Evolutionary conservation across 2,888 invertebrate genomes (phyloP).

Genomic region (Aporophyla nigra): DNA sequence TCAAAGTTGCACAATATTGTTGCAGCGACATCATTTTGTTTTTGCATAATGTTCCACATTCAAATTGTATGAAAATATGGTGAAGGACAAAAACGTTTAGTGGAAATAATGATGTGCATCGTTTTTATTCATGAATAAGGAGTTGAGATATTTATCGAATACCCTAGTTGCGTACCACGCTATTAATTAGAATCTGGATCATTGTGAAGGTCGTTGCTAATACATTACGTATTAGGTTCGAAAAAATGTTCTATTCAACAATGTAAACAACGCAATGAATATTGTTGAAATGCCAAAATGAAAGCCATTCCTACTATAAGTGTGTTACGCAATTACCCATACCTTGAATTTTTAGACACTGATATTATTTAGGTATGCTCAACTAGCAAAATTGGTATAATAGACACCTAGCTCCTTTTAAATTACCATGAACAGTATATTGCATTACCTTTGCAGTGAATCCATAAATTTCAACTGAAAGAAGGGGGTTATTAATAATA

Average conservation of each 20-base stretch:
- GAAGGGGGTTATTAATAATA: slow-evolving; percentile 29
- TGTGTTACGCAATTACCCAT: no score
- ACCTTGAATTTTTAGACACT: background rate
- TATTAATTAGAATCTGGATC: no score
- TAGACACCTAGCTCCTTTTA: background rate
- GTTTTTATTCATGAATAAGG: background rate
- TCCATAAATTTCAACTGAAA: slow-evolving; percentile 5
- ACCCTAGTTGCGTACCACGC: no score
- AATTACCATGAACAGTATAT: slow-evolving; percentile 8
- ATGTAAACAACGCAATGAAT: no score
- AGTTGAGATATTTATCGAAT: no score
- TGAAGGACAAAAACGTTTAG: background rate
- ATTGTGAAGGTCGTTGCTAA: no score
- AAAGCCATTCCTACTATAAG: no score
- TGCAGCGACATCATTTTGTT: background rate
- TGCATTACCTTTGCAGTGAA: background rate
- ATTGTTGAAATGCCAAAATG: no score
- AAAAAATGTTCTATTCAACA: no score
- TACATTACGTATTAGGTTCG: no score
- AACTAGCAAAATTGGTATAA: background rate
- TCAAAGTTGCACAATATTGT: background rate
- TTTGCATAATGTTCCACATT: background rate
- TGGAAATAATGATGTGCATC: background rate
- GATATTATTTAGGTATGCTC: background rate
- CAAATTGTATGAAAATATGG: background rate